A percentile compares a stretch with the other conserved stretches of the same genome.
phyloP scores from a whole-genome alignment of 2,113 vertebrate genomes.

The Tachysurus fulvidraco region DNA sequence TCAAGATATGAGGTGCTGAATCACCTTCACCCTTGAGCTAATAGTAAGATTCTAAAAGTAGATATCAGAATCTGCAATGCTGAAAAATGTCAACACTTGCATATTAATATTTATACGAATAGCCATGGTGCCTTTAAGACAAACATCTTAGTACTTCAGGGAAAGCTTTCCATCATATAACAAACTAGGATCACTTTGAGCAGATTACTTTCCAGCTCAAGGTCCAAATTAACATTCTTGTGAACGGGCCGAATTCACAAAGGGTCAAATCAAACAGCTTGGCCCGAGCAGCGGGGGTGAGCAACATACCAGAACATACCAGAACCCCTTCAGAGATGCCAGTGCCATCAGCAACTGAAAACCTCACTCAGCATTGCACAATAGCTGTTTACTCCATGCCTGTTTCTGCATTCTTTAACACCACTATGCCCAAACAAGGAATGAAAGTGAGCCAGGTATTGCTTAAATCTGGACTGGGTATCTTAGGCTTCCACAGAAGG shows the following conservation, averaged over 20 bases:
- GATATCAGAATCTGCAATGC: conserved; percentile 12
- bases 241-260: conserved; percentile 22
- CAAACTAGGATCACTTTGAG: conserved; percentile 29
- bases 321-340: conserved; percentile 18
- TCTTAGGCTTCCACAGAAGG: conserved; percentile 49
- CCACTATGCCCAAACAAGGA: conserved; percentile 66
- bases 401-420: conserved; percentile 43
- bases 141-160: conserved; percentile 24
- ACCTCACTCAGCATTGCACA: conserved; percentile 37
- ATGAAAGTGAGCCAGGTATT: conserved; percentile 47
- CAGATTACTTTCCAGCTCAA: conserved; percentile 40
- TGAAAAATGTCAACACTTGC: conserved; percentile 15
- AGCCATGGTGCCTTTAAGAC: conserved; percentile 14
- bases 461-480: conserved; percentile 52
- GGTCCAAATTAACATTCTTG: conserved; percentile 40
- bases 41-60: conserved; percentile 8
- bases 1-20: conserved; percentile 20
- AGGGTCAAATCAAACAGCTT: conserved; percentile 36
- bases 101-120: background rate
- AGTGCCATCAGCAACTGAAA: conserved; percentile 38
- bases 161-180: conserved; percentile 39
- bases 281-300: background rate
- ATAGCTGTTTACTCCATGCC: conserved; percentile 46
- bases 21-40: background rate
- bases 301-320: conserved; percentile 35